A percentile compares a stretch with the other conserved stretches of the same genome.
Evolutionary conservation across 2,113 vertebrate species (phyloP).

Genomic region (Speoplatyrhinus poulsoni): DNA sequence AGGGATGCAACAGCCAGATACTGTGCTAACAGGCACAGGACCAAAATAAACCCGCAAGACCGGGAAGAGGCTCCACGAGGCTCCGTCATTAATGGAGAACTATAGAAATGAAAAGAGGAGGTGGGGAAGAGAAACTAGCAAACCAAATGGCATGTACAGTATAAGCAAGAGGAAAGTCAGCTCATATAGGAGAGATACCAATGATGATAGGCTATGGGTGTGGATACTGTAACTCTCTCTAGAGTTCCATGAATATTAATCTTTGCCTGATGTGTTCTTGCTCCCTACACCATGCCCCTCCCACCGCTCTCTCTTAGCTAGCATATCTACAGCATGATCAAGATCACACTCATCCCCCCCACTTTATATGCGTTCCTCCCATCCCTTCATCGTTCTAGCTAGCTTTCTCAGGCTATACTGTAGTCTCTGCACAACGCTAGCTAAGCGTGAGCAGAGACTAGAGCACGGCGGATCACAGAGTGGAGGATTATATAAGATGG

Average conservation of each 20-base stretch:
- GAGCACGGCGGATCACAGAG: slow-evolving; percentile 6
- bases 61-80: slow-evolving; percentile 42
- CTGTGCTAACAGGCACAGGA: slow-evolving; percentile 46
- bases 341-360: background rate
- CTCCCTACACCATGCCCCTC: slow-evolving; percentile 13
- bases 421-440: slow-evolving; percentile 35
- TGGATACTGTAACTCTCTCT: background rate
- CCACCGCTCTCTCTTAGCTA: slow-evolving; percentile 10
- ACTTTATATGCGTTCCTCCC: background rate
- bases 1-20: slow-evolving; percentile 13
- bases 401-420: slow-evolving; percentile 30
- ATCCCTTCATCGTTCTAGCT: slow-evolving; percentile 12
- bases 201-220: background rate
- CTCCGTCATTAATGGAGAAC: slow-evolving; percentile 30
- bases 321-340: background rate
- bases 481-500: slow-evolving; percentile 32
- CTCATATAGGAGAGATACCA: background rate
- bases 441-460: background rate
- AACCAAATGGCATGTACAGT: background rate
- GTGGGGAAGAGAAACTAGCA: background rate
- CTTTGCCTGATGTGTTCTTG: slow-evolving; percentile 31
- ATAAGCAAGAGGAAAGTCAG: background rate
- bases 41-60: slow-evolving; percentile 60
- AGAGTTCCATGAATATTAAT: slow-evolving; percentile 48
- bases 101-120: background rate